Base-by-base conservation (phyloP, 1,140 invertebrate genomes). In the Ladona fulva region DNA sequence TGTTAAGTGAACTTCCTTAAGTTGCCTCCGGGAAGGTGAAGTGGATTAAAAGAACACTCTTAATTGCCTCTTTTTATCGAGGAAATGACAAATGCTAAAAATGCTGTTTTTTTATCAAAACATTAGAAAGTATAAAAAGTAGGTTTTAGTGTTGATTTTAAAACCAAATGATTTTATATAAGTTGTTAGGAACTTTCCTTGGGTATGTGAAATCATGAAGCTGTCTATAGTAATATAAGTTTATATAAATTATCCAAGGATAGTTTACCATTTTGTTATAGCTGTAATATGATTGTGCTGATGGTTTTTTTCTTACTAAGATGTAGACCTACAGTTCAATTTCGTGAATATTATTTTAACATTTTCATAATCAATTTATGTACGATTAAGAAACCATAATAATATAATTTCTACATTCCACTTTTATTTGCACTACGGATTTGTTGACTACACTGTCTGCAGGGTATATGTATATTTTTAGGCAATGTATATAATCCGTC, bases 381-480 rank as follows among this genome's bases (percentile, higher is more conserved):
- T 66, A 66, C 14, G 1, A 19, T 66, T 66, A 66, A 66, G 52
- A 66, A 22, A 66, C 52, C 14, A 66, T 12, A 12, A 66, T 66
- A 66, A 66, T 66, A 66, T 66, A 66, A 66, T 66, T 66, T 66
- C 52, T 19, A 66, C 52, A 66, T 66, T 66, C 52, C 52, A 66
- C 52, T 66, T 66, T 66, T 66, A 12, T 66, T 66, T 66, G 52
- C 52, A 22, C 52, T 22, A 66, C n/a, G n/a, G 16, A 22, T 66
- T 66, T 66, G 52, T 66, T 66, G 52, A 6, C 52, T 19, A 66
- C 52, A 66, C 52, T 19, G 14, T 66, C 52, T 66, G 52, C 52
- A 66, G 52, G 52, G 52, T 66, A 66, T 66, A 16, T 66, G 52
- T 66, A 66, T 66, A 22, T 66, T 66, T 16, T 66, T 66, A 66